These are phyloP conservation scores for Heliothis subflexa DNA, from an alignment of 1,140 invertebrate genomes.

Conservation along the genomic window DNA sequence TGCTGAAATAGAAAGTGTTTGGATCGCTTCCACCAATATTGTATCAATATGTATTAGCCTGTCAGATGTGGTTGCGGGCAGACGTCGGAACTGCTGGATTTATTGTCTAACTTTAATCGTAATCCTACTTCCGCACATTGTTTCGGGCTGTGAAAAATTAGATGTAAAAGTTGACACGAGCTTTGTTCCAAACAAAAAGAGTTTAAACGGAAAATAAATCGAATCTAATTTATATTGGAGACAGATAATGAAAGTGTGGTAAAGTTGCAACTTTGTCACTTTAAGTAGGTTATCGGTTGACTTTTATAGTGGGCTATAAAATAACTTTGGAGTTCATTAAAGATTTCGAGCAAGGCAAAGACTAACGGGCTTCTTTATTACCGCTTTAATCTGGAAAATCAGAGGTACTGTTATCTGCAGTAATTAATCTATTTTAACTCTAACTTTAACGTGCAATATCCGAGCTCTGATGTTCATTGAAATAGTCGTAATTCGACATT, in stretches of 20 bases:
- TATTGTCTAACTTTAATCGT: constrained; percentile 77
- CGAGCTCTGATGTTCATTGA: background rate
- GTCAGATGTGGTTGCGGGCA: constrained; percentile 69
- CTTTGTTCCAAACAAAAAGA: constrained; percentile 9
- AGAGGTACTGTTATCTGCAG: constrained; percentile 8
- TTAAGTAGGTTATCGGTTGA: background rate
- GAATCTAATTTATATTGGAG: constrained; percentile 22
- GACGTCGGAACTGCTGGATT: constrained; percentile 71
- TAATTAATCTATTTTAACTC: constrained; percentile 29
- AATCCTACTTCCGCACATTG: constrained; percentile 58
- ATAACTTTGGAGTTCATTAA: background rate
- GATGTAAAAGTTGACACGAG: constrained; percentile 22
- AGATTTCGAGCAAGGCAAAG: background rate
- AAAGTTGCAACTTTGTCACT: constrained; percentile 1
- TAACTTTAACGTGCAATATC: constrained; percentile 5
- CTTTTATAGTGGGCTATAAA: background rate
- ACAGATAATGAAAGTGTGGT: background rate
- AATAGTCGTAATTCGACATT: constrained; percentile 23
- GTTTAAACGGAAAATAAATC: constrained; percentile 2
- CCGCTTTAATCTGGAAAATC: constrained; percentile 19
- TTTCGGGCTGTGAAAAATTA: constrained; percentile 44
- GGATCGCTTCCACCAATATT: constrained; percentile 62
- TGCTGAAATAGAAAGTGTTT: constrained; percentile 43
- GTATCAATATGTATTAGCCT: constrained; percentile 75
- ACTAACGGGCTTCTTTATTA: background rate